Evolutionary conservation across 2,888 invertebrate genomes (phyloP).

Genomic region (Platycheirus rosarum): DNA sequence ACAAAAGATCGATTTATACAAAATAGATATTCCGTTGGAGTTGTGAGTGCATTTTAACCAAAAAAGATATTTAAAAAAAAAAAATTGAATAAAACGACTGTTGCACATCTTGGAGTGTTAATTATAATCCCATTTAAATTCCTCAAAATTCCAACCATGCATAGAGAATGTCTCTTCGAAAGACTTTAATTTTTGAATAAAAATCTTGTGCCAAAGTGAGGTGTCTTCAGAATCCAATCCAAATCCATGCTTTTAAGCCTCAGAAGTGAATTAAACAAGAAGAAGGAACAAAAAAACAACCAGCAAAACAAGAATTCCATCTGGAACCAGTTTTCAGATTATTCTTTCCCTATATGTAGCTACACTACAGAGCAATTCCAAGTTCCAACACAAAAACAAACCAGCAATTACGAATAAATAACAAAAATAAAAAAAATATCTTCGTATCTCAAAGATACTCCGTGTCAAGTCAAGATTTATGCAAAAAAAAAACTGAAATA

Average conservation of each 20-base stretch:
- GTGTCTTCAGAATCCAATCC: not conserved
- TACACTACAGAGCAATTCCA: not conserved
- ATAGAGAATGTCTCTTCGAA: conserved; percentile 5
- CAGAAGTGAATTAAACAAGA: conserved; percentile 19
- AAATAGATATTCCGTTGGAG: conserved; percentile 20
- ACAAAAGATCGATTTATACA: conserved; percentile 3
- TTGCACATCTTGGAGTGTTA: not conserved
- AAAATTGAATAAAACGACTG: not conserved
- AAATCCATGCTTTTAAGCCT: conserved; percentile 8
- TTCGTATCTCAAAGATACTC: conserved; percentile 10
- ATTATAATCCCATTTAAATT: conserved; percentile 13
- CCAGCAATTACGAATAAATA: conserved; percentile 54
- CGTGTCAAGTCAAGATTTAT: conserved; percentile 36
- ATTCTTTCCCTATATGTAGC: conserved; percentile 33
- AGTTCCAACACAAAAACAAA: conserved; percentile 52
- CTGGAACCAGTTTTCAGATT: conserved; percentile 61
- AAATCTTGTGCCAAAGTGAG: conserved; percentile 19
- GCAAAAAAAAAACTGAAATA: conserved; percentile 17
- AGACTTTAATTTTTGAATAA: too few relatives aligned
- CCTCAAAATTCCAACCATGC: conserved; percentile 4
- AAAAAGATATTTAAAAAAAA: conserved; percentile 1
- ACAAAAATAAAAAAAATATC: conserved; percentile 42
- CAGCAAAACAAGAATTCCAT: conserved; percentile 59
- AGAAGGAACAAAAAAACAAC: conserved; percentile 9
- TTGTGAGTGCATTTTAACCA: conserved; percentile 15